Percentiles rank a stretch among this genome's conserved stretches.
Conservation (phyloP, 2,797 vertebrate species). For the Periparus ater region DNA sequence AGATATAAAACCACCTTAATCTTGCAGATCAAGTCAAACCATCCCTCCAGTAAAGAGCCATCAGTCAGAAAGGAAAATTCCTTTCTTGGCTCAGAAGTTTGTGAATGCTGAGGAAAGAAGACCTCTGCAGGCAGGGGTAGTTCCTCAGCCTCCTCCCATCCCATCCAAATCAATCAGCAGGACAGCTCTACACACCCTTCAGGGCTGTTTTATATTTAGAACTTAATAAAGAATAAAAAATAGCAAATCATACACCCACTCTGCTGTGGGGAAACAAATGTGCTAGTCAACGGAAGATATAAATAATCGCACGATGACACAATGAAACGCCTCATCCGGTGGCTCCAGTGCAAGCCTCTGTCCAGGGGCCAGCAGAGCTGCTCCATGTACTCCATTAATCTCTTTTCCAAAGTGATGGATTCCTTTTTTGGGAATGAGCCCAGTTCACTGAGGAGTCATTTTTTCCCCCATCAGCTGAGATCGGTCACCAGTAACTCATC, state of each 20-base stretch:
- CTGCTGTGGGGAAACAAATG: conserved; percentile 41
- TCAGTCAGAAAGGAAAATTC: neutral
- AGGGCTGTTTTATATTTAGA: conserved; percentile 57
- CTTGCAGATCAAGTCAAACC: neutral
- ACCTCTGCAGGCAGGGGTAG: neutral
- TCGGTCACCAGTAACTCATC: conserved; percentile 7
- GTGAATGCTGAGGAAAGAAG: neutral
- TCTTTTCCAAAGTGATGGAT: neutral
- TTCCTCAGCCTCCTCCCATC: conserved; percentile 29
- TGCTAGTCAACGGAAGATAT: conserved; percentile 44
- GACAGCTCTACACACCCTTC: conserved; percentile 25
- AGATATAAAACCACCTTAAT: neutral
- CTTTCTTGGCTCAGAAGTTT: neutral
- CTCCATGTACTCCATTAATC: neutral
- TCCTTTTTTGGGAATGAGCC: neutral
- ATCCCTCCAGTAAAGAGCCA: neutral
- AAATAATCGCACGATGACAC: conserved; percentile 32
- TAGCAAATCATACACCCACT: conserved; percentile 36
- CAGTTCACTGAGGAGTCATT: neutral
- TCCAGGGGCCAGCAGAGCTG: neutral
- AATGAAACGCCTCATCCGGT: neutral
- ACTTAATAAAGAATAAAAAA: conserved; percentile 60
- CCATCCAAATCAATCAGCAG: conserved; percentile 57
- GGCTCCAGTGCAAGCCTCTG: neutral
- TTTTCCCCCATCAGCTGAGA: conserved; percentile 30